These are phyloP conservation scores for Glaucopsyche alexis DNA, from an alignment of 2,888 invertebrate genomes.

Conservation along the genomic window DNA sequence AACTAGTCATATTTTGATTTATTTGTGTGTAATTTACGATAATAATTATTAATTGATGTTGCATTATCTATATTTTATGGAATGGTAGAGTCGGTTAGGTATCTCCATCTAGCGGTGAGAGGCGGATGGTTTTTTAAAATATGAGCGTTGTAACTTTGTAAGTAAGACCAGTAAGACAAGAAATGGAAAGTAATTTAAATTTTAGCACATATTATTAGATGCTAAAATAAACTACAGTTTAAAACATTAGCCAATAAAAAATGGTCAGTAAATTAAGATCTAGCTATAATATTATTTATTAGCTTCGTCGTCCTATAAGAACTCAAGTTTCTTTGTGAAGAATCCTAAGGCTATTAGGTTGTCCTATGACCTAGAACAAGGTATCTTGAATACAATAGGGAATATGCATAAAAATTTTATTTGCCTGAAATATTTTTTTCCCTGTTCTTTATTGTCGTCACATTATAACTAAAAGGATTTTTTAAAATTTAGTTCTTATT, in stretches of 20 bases:
- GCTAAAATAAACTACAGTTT: not conserved
- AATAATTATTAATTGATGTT: constrained; percentile 4
- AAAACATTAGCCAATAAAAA: not conserved
- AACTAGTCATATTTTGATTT: constrained; percentile 23
- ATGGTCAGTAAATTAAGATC: not conserved
- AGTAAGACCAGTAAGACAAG: not conserved
- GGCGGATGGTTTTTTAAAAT: not conserved
- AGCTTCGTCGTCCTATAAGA: not conserved
- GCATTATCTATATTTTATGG: not conserved
- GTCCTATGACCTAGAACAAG: not conserved
- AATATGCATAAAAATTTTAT: no score
- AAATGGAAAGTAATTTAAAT: not conserved
- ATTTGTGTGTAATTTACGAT: not conserved
- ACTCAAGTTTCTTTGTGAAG: not conserved
- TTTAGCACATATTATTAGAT: not conserved
- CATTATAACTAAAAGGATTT: no score
- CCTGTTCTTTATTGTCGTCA: no score
- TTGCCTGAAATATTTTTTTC: no score
- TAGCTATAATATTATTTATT: not conserved
- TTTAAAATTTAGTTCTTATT: no score
- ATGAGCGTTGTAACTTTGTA: not conserved
- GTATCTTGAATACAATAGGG: not conserved
- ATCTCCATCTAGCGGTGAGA: constrained; percentile 14
- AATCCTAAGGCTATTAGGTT: not conserved
- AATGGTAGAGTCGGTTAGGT: not conserved